Evolutionary conservation across 2,113 vertebrate genomes (phyloP).

Genomic region (Rhynchopsitta pachyrhyncha): DNA sequence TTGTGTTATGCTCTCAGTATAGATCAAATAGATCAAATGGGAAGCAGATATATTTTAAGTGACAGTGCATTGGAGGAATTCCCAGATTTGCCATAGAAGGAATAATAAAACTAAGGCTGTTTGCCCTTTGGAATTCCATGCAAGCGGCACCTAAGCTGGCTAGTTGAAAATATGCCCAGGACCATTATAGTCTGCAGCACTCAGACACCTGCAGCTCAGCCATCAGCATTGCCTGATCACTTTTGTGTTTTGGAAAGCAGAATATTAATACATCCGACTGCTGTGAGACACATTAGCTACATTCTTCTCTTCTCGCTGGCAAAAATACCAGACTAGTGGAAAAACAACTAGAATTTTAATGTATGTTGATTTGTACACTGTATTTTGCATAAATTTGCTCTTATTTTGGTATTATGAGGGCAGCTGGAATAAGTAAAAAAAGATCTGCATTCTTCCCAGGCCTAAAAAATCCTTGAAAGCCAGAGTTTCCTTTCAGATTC

Average conservation of each 20-base stretch:
- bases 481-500: background rate
- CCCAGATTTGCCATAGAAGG: background rate
- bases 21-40: background rate
- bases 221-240: background rate
- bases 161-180: background rate
- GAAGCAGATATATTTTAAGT: background rate
- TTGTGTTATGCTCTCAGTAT: background rate
- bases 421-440: conserved; percentile 32
- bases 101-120: background rate
- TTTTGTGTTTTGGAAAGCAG: background rate
- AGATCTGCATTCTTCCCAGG: background rate
- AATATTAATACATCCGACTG: background rate
- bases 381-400: conserved; percentile 29
- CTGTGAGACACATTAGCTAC: background rate
- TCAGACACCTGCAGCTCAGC: background rate
- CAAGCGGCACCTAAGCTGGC: background rate
- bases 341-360: conserved; percentile 7
- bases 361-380: background rate
- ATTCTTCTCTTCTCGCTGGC: background rate
- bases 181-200: background rate
- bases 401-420: conserved; percentile 1
- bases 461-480: background rate
- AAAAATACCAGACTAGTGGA: background rate
- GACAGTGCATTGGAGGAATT: background rate
- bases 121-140: background rate